Conservation (phyloP, 2,797 vertebrate species). For the Bryconaethiops microstoma region DNA sequence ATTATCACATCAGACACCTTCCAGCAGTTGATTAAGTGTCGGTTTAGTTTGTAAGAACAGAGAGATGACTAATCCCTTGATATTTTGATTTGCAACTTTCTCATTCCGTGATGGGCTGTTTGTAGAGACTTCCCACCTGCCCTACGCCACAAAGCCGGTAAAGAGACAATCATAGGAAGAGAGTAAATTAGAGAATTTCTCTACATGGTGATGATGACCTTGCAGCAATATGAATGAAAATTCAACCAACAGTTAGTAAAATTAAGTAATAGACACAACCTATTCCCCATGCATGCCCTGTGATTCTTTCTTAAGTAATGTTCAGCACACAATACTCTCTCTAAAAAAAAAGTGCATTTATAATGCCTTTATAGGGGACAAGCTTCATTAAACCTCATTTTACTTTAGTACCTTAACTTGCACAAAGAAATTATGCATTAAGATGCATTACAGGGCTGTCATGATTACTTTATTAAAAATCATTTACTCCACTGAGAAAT, state of each 20-base stretch:
- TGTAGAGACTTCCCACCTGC: too few species aligned
- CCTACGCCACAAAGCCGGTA: too few species aligned
- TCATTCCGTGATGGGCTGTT: neutral
- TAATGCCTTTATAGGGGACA: neutral
- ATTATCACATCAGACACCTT: neutral
- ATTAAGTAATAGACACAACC: too few species aligned
- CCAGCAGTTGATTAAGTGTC: neutral
- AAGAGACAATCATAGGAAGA: neutral
- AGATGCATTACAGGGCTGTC: neutral
- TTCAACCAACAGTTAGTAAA: neutral
- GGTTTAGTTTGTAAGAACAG: neutral
- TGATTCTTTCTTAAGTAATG: neutral
- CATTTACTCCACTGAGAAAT: too few species aligned
- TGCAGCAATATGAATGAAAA: neutral
- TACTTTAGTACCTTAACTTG: too few species aligned
- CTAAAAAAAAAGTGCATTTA: neutral
- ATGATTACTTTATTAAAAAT: too few species aligned
- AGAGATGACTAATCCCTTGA: neutral
- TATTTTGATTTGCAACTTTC: neutral
- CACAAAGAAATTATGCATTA: neutral
- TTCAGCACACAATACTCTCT: neutral
- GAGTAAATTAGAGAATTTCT: neutral
- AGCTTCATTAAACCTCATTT: neutral
- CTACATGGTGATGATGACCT: neutral
- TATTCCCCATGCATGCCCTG: too few species aligned